phyloP scores from a whole-genome alignment of 2,888 invertebrate genomes.

The Tenthredo livida region DNA sequence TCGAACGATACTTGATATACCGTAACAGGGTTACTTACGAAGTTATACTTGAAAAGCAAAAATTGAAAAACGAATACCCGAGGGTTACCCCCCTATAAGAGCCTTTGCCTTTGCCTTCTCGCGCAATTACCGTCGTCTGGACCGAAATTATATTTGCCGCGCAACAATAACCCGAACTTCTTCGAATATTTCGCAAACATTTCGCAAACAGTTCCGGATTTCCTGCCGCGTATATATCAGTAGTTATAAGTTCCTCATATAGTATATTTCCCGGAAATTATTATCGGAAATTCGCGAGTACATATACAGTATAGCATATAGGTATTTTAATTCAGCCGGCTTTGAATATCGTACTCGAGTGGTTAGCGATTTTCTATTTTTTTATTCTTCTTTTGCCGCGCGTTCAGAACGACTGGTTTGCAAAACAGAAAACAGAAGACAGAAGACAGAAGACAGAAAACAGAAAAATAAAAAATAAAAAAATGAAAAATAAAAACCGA shows the following conservation, averaged over 20 bases:
- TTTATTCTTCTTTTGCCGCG: neutral
- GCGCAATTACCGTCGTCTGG: neutral
- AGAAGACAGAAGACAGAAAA: neutral
- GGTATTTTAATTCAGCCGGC: neutral
- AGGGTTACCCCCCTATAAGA: neutral
- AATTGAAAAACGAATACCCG: neutral
- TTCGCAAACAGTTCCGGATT: neutral
- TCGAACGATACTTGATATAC: conserved; percentile 3
- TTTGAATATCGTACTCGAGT: neutral
- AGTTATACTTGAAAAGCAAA: neutral
- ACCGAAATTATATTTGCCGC: neutral
- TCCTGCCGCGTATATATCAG: neutral
- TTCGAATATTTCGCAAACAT: neutral
- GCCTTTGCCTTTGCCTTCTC: neutral
- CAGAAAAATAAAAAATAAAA: too few relatives aligned
- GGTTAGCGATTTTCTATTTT: conserved; percentile 6
- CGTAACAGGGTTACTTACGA: neutral
- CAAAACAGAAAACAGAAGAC: neutral
- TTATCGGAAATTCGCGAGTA: neutral
- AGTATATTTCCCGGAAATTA: neutral
- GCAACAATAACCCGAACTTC: neutral
- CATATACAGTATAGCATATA: neutral
- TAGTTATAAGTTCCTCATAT: neutral
- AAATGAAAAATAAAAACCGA: too few relatives aligned
- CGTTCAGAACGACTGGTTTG: neutral